Evolutionary conservation across 2,888 invertebrate genomes (phyloP).

Genomic region (Cenopis cana): DNA sequence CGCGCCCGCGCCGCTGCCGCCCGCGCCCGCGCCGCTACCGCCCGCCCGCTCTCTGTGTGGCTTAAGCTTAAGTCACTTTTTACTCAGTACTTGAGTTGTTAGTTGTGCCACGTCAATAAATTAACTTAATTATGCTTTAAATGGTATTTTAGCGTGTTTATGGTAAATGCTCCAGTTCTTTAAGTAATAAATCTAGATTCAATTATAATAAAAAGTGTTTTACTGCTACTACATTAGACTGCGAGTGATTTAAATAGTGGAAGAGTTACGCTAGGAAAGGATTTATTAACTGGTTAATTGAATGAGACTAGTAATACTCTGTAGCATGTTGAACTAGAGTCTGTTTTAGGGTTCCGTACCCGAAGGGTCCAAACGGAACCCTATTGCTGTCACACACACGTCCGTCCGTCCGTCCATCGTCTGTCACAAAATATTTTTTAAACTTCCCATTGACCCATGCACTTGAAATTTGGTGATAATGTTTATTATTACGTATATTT

Average conservation of each 20-base stretch:
- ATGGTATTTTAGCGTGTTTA: slow-evolving; percentile 35
- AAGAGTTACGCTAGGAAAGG: slow-evolving; percentile 4
- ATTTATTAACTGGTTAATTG: neutral
- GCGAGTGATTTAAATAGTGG: slow-evolving; percentile 11
- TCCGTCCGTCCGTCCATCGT: too few relatives aligned
- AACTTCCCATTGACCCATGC: too few relatives aligned
- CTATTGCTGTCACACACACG: too few relatives aligned
- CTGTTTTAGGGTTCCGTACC: too few relatives aligned
- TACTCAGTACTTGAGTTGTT: slow-evolving; percentile 21
- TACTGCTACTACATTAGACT: slow-evolving; percentile 4
- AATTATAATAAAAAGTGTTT: slow-evolving; percentile 33
- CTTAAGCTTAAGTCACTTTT: slow-evolving; percentile 22
- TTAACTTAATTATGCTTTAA: slow-evolving; percentile 38
- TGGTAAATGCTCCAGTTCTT: slow-evolving; percentile 36
- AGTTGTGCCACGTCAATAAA: slow-evolving; percentile 35
- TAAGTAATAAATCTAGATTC: slow-evolving; percentile 28
- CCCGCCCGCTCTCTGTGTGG: too few relatives aligned
- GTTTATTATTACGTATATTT: too few relatives aligned
- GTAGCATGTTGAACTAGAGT: too few relatives aligned
- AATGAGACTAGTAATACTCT: neutral
- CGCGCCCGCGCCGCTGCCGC: too few relatives aligned
- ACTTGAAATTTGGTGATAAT: too few relatives aligned
- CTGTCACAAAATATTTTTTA: too few relatives aligned
- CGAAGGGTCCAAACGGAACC: too few relatives aligned
- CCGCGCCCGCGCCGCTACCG: too few relatives aligned